Percentiles rank a stretch among this genome's conserved stretches.
Conservation (phyloP, 64 coral and sea anemone genomes). For the Anthopleura sola region DNA sequence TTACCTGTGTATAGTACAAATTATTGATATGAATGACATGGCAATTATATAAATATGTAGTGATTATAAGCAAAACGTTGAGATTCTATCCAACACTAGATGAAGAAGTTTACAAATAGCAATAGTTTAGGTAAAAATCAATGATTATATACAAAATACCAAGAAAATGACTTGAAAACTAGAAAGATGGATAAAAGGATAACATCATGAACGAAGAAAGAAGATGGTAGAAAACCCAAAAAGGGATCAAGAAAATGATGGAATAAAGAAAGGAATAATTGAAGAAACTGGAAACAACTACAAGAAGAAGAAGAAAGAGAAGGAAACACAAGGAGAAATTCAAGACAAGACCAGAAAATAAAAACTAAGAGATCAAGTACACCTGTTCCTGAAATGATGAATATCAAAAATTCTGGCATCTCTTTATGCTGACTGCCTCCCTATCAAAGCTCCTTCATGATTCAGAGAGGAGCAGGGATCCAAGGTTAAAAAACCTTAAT, state of each 20-base stretch:
- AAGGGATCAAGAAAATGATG: neutral
- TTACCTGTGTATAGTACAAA: constrained; percentile 15
- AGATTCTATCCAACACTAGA: neutral
- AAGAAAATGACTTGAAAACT: neutral
- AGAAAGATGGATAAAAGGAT: neutral
- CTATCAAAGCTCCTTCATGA: too few species aligned
- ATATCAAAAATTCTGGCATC: neutral
- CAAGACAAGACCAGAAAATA: neutral
- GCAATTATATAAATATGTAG: neutral
- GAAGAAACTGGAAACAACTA: neutral
- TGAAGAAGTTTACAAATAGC: neutral
- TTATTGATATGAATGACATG: neutral
- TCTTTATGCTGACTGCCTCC: too few species aligned
- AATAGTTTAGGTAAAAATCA: neutral
- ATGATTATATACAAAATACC: neutral
- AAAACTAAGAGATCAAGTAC: neutral
- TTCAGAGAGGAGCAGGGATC: too few species aligned
- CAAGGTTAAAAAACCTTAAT: too few species aligned
- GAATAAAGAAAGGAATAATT: neutral
- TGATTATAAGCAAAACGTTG: neutral
- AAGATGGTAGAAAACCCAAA: neutral
- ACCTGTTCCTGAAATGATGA: neutral
- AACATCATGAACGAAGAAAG: neutral
- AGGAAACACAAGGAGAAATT: neutral
- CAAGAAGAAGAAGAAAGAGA: neutral